A percentile compares a stretch with the other conserved stretches of the same genome.
Evolutionary conservation across 2,113 vertebrate species (phyloP).

Genomic region (Uria lomvia): DNA sequence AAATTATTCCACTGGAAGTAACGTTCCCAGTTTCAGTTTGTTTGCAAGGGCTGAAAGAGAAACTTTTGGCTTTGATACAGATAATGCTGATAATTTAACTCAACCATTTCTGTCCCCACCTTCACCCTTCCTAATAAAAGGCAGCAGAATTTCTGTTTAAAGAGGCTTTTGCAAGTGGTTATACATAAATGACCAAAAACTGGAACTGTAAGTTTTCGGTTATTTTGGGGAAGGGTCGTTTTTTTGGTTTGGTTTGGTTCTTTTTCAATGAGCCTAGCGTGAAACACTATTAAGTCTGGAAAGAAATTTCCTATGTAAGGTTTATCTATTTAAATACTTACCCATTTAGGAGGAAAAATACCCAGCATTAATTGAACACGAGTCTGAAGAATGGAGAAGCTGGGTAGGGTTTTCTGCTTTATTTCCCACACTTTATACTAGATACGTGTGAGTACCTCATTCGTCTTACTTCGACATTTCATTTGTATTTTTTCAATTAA

Average conservation of each 20-base stretch:
- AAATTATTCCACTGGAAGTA: neutral
- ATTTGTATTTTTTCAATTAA: neutral
- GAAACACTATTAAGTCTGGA: neutral
- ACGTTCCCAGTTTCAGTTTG: neutral
- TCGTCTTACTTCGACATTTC: neutral
- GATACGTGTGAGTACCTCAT: neutral
- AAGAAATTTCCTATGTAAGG: neutral
- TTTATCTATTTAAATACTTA: neutral
- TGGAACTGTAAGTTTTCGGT: neutral
- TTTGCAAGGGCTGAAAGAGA: neutral
- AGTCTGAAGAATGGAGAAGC: neutral
- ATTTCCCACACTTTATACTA: neutral
- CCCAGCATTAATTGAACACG: neutral
- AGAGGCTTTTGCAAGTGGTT: neutral
- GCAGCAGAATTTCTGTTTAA: neutral
- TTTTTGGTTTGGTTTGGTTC: neutral
- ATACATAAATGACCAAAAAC: neutral
- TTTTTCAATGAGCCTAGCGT: neutral
- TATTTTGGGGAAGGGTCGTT: too few species aligned
- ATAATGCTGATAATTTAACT: neutral
- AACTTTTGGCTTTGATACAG: neutral
- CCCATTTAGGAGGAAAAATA: neutral
- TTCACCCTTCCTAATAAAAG: neutral
- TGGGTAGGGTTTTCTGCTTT: neutral
- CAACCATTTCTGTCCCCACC: neutral